Evolutionary conservation across 2,888 invertebrate genomes (phyloP).

Genomic region (Nycteola revayana): DNA sequence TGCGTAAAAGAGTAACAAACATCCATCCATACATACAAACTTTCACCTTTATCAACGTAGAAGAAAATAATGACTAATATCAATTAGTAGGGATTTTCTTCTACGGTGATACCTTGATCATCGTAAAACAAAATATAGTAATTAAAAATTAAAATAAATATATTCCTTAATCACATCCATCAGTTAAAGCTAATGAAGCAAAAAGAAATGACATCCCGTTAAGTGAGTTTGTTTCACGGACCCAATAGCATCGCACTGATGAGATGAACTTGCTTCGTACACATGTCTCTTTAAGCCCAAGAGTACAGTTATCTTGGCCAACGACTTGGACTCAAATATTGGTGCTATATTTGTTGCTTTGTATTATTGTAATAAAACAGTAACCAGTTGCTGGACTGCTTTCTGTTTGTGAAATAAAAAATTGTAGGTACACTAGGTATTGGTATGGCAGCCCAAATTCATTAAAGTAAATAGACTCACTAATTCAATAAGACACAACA

Average conservation of each 20-base stretch:
- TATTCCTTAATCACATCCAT: slow-evolving; percentile 23
- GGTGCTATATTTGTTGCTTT: slow-evolving; percentile 10
- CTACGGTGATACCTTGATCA: no score
- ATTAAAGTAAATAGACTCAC: no score
- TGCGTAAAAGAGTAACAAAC: no score
- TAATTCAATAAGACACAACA: no score
- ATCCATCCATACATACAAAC: no score
- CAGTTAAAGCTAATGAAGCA: slow-evolving; percentile 15
- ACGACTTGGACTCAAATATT: slow-evolving; percentile 22
- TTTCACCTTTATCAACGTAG: no score
- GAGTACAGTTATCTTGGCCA: slow-evolving; percentile 24
- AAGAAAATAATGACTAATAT: no score
- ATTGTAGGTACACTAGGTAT: no score
- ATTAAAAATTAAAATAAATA: no score
- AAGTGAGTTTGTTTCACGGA: slow-evolving; percentile 22
- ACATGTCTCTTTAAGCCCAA: slow-evolving; percentile 20
- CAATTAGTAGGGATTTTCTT: no score
- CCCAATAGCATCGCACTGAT: slow-evolving; percentile 15
- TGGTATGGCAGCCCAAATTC: no score
- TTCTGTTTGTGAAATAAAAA: slow-evolving; percentile 22
- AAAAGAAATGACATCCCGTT: slow-evolving; percentile 25
- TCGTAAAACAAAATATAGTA: no score
- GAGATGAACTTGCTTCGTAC: slow-evolving; percentile 12
- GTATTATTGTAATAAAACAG: slow-evolving; percentile 16
- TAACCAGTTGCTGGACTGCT: slow-evolving; percentile 19